Evolutionary conservation across 2,113 vertebrate genomes (phyloP), one percentile per base, ranked within the genome.

Genomic region (Chamaetylas fuelleborni): DNA sequence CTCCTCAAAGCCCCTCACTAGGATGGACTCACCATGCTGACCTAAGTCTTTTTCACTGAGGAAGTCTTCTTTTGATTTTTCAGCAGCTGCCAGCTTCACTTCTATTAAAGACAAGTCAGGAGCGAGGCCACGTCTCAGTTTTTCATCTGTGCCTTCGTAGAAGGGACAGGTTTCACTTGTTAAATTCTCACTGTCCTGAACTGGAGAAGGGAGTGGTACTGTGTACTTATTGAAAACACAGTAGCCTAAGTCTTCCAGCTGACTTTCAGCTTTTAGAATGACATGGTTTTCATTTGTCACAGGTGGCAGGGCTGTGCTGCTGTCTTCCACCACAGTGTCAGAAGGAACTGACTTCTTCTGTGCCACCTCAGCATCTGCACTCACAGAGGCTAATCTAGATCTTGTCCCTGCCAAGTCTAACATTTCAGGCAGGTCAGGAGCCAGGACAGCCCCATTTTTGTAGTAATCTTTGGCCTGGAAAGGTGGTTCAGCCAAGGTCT

Each of bases 181-280:
- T 73, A 98, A 80, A 92, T 97, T 98, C 85, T 98, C 98, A 92
- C 97, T 98, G 95, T 98, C 98, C 90, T 98, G 98, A 56, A 99
- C 99, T 74, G 99, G 99, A 36, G 99, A 99, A 15, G 99, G 99
- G 84, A 99, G 98, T 8, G 99, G 99, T 25, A 99, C 99, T 14
- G 99, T 99, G 96, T 99, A 99, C 94, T 99, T 99, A 96, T 99
- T 99, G 92, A 99, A 99, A 90, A 99, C 99, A 97, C 99, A 99
- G 93, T 99, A 99, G 67, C 99, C 99, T 95, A 99, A 97, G 78
- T 99, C 99, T 97, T 99, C 99, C 9, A 99, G 92, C 66, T 99
- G 99, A 93, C 98, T 99, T 56, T 99, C 99, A 67, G 98, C 98
- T 97, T 98, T 99, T 83, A 98, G 97, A 29, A 96, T 93, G 53